Evolutionary conservation across 2,113 vertebrate species (phyloP), one percentile per base, ranked within the genome.

Genomic region (Xyrauchen texanus): DNA sequence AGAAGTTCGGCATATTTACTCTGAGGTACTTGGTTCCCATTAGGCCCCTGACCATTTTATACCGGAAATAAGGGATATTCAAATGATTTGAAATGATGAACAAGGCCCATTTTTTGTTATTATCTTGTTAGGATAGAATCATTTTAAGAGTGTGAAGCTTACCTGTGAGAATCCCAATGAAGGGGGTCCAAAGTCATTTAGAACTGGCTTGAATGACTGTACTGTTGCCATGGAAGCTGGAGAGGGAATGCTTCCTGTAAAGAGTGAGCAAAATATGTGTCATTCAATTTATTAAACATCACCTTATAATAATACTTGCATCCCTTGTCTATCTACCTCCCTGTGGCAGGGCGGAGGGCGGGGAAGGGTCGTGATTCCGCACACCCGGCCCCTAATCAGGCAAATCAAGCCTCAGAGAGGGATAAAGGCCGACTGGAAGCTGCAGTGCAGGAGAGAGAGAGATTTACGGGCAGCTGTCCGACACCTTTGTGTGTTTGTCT

Each of bases 1-100:
- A 99, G 94, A 81, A 99, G 95, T 90, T 99, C 97, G 16, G 97
- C 96, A 1, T 99, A 99, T 89, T 99, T 99, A 91, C 97, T 99
- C 82, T 99, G 97, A 47, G 98, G 97, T 82, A 96, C 97, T 91
- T 98, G 97, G 89, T 91, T 97, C 76, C 92, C 96, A 77, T 93
- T 93, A 1, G 93, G 94, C 66, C 95, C 96, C 97, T 99, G 86
- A 65, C 86, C 81, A 71, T 0, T 7, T 74, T 11, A 57, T 42
- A 51, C n/a, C 7, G 16, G 3, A 34, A 45, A 61, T 42, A 9
- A 16, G 4, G 7, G 2, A 5, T 10, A 21, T 47, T 53, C 34
- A 2, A 11, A 58, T 60, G 5, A 46, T 3, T 67, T 2, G 10
- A 9, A 15, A 6, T 58, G n/a, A 15, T 15, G 21, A 34, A 34